Conservation (phyloP, 2,888 invertebrate species). For the Subacronicta megacephala region DNA sequence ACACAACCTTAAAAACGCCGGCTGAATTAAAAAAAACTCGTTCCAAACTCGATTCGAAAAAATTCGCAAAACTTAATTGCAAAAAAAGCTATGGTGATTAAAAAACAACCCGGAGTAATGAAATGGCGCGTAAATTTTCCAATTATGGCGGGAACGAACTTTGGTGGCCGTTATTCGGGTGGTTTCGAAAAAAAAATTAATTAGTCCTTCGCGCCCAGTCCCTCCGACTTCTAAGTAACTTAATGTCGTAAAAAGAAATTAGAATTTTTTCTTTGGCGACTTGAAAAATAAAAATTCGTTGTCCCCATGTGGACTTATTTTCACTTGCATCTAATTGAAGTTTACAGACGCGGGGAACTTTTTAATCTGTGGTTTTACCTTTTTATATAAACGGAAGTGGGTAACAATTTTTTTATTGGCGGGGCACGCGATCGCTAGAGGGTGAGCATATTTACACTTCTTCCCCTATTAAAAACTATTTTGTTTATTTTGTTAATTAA, state of each 20-base stretch:
- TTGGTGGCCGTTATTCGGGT: constrained; percentile 60
- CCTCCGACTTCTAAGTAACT: constrained; percentile 58
- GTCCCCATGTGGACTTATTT: constrained; percentile 59
- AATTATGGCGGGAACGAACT: constrained; percentile 80
- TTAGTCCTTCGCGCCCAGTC: constrained; percentile 76
- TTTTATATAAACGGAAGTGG: constrained; percentile 49
- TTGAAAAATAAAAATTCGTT: constrained; percentile 56
- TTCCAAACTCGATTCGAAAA: constrained; percentile 39
- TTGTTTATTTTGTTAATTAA: constrained; percentile 37
- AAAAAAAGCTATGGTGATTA: constrained; percentile 76
- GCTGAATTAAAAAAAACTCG: constrained; percentile 24
- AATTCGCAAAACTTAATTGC: constrained; percentile 48
- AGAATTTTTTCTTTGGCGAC: constrained; percentile 51
- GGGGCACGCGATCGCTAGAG: constrained; percentile 31
- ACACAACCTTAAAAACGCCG: constrained; percentile 2
- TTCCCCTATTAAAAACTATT: constrained; percentile 33
- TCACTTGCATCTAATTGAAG: constrained; percentile 56
- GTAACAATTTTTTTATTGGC: constrained; percentile 51
- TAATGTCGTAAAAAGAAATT: constrained; percentile 61
- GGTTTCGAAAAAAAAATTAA: constrained; percentile 82
- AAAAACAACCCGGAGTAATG: constrained; percentile 75
- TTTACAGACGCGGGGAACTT: constrained; percentile 56
- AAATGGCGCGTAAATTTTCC: constrained; percentile 79
- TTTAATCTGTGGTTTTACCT: constrained; percentile 55
- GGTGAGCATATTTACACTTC: constrained; percentile 23